Base-by-base conservation (phyloP, 1,140 invertebrate genomes). In the Halictus rubicundus region DNA sequence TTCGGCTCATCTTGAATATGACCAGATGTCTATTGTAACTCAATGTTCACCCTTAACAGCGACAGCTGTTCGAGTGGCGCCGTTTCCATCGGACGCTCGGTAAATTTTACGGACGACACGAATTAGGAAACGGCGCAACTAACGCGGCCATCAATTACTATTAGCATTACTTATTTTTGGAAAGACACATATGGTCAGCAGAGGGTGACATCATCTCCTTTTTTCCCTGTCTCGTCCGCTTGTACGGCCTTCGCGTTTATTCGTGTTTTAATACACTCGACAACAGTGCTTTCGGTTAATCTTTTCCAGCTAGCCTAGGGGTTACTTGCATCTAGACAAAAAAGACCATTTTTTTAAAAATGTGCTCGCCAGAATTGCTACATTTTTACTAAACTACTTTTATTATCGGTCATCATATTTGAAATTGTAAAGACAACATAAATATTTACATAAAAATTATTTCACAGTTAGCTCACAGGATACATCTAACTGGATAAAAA, bases 121-220 rank as follows among this genome's bases (percentile, higher is more conserved):
- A 90, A 84, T 87, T 90, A 86, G 86, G 81, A 85, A 84, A 83
- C 80, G 82, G 83, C 86, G 79, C 83, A 87, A 87, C 84, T 83
- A 87, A 83, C 83, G 85, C 69, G 84, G 83, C 81, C 89, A 91
- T 91, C 89, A 91, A 91, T 92, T 91, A 91, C 90, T 90, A 91
- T 92, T 90, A 92, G 87, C 88, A 89, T 92, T 91, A 90, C 86
- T 89, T 88, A 90, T 90, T 89, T 88, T 86, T 85, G 85, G 86
- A 87, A 81, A 80, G 89, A 89, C 90, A 81, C 91, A 92, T 91
- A 91, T 91, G 90, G 89, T 83, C 86, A 87, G 86, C 88, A 87
- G 78, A 85, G 71, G 87, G 87, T 90, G 89, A 91, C 88, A 90
- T 89, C 87, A 86, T 78, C 84, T 71, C 42, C 49, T 77, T 73